These are phyloP conservation scores for Euphonia xanthogaster DNA, from an alignment of 2,797 vertebrate species.

Conservation along the genomic window DNA sequence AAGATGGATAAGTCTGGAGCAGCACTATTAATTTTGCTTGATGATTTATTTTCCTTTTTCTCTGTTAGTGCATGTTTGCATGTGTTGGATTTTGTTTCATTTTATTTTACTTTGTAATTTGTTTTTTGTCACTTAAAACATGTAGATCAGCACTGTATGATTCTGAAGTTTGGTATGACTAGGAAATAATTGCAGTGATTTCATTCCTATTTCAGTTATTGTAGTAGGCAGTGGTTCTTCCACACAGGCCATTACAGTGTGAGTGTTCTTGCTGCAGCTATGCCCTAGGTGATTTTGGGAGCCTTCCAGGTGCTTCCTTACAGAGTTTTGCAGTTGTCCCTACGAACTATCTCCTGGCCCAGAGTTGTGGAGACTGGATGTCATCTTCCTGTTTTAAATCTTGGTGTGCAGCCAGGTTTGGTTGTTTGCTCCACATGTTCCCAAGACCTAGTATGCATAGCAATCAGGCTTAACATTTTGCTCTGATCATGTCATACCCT, in stretches of 20 bases:
- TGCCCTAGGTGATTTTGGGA: conserved; percentile 6
- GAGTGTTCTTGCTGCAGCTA: neutral
- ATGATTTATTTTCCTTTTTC: neutral
- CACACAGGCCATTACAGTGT: neutral
- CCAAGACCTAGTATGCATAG: conserved; percentile 14
- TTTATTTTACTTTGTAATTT: neutral
- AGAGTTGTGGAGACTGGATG: conserved; percentile 9
- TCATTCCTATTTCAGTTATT: neutral
- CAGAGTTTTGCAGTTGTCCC: conserved; percentile 16
- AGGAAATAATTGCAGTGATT: neutral
- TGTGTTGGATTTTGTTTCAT: neutral
- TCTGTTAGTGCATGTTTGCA: neutral
- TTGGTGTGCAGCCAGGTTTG: conserved; percentile 49
- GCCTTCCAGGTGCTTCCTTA: neutral
- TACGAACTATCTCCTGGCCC: neutral
- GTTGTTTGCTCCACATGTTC: conserved; percentile 20
- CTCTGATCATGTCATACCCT: conserved; percentile 12
- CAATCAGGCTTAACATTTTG: conserved; percentile 49
- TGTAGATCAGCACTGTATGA: neutral
- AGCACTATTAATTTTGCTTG: neutral
- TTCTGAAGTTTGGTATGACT: neutral
- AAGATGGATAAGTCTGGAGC: neutral
- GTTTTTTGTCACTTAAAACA: neutral
- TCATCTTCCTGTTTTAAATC: conserved; percentile 58
- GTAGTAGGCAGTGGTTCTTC: neutral